These are phyloP conservation scores for Diachasma alloeum DNA, from an alignment of 1,140 invertebrate species.

Conservation along the genomic window DNA sequence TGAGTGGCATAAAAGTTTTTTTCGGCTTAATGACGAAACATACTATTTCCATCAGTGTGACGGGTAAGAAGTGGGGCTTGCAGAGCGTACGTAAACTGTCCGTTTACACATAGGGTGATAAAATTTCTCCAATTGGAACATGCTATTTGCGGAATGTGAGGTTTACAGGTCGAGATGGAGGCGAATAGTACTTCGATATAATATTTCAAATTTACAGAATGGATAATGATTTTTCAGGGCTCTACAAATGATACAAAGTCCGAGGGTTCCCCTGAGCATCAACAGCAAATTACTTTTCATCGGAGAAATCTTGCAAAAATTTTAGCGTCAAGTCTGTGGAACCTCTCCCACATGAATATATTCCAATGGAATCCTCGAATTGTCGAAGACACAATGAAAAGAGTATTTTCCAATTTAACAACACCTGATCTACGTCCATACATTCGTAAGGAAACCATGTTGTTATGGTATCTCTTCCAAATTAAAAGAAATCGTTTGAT, in stretches of 20 bases:
- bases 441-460: conserved; percentile 49
- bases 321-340: conserved; percentile 50
- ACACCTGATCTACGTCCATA: conserved; percentile 22
- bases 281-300: conserved; percentile 9
- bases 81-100: no score
- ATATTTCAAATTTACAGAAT: not conserved
- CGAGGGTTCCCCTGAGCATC: not conserved
- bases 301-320: conserved; percentile 49
- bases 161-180: no score
- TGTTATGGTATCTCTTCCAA: no score
- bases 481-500: no score
- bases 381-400: conserved; percentile 43
- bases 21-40: no score
- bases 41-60: not conserved
- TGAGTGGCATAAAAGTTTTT: no score
- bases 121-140: no score
- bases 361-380: conserved; percentile 53
- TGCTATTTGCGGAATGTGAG: no score
- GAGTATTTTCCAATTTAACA: conserved; percentile 39
- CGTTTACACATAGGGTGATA: no score
- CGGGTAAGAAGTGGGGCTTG: no score
- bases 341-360: conserved; percentile 54
- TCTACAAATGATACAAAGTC: not conserved
- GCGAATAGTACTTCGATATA: not conserved
- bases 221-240: not conserved